These are phyloP conservation scores for Lanistes nyassanus DNA, from an alignment of 1,140 invertebrate species.

Conservation along the genomic window DNA sequence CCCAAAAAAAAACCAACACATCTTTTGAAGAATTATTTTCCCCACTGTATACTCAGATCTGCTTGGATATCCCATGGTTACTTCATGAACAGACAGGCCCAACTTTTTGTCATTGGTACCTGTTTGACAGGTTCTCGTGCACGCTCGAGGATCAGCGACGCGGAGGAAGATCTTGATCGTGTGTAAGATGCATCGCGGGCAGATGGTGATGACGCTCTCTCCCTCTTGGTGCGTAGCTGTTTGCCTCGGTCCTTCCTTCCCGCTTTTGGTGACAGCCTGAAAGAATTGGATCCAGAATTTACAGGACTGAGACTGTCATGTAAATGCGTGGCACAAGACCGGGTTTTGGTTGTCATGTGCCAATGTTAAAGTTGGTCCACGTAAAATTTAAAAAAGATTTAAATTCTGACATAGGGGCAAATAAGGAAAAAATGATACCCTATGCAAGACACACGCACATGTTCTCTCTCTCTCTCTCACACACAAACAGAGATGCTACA, in stretches of 20 bases:
- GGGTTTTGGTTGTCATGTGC: too few relatives aligned
- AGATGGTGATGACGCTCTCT: conserved; percentile 75
- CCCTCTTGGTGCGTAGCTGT: conserved; percentile 69
- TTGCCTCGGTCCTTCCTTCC: conserved; percentile 71
- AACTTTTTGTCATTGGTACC: background rate
- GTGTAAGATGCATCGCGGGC: conserved; percentile 71
- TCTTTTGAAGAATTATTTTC: too few relatives aligned
- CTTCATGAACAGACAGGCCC: too few relatives aligned
- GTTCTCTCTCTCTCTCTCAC: too few relatives aligned
- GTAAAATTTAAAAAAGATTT: too few relatives aligned
- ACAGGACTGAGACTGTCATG: background rate
- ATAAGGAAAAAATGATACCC: background rate
- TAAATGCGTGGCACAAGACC: background rate
- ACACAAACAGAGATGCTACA: background rate
- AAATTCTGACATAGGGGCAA: background rate
- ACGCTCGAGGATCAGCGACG: conserved; percentile 50
- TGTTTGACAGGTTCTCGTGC: conserved; percentile 70
- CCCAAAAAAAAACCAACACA: too few relatives aligned
- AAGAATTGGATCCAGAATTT: background rate
- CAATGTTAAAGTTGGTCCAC: too few relatives aligned
- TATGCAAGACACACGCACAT: too few relatives aligned
- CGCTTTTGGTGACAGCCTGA: conserved; percentile 74
- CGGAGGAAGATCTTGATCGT: conserved; percentile 87
- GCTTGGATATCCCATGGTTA: too few relatives aligned
- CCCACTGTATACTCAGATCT: too few relatives aligned